Base-by-base conservation (phyloP, 2,113 vertebrate species). In the Pipra filicauda region DNA sequence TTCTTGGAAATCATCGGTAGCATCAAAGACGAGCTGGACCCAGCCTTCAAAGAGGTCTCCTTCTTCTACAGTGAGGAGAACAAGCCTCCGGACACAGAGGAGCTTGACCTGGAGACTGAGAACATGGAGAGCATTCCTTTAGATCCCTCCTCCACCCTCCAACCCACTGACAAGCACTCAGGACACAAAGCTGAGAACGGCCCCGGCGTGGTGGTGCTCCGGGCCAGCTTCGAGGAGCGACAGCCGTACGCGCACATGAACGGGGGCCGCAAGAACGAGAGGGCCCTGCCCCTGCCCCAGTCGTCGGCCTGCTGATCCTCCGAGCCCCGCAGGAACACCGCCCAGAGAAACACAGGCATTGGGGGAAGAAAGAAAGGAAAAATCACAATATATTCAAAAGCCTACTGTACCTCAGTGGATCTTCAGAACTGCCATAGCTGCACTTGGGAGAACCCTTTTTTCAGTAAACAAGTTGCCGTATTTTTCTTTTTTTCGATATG, bases 51-150 rank as follows among this genome's bases (percentile, higher is more conserved):
- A 86, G 99, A 99, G 97, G 98, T 99, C 77, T 99, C 99, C 97
- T 99, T 99, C 98, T 99, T 99, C 98, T 99, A 99, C 98, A 99
- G 99, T 2, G 99, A 99, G 74, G 99, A 99, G 97, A 99, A 99
- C 98, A 99, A 99, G 97, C 99, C 99, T 1, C 99, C 99, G 0
- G 99, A 99, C 84, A 98, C 98, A 0, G 99, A 99, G 97, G 99
- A 99, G 97, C 98, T 99, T 59, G 99, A 99, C 94, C 97, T 99
- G 97, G 99, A 99, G 98, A 98, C 99, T 8, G 99, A 99, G 90
- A 99, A 99, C 97, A 99, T 99, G 99, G 99, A 99, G 98, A 99
- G 99, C 96, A 98, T 99, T 96, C 99, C 99, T 71, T 98, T 99
- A 97, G 99, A 99, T 95, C 99, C 99, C 55, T 98, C 98, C 13